Percentiles rank a stretch among this genome's conserved stretches.
phyloP scores from a whole-genome alignment of 2,113 vertebrate genomes.

The Pan paniscus region DNA sequence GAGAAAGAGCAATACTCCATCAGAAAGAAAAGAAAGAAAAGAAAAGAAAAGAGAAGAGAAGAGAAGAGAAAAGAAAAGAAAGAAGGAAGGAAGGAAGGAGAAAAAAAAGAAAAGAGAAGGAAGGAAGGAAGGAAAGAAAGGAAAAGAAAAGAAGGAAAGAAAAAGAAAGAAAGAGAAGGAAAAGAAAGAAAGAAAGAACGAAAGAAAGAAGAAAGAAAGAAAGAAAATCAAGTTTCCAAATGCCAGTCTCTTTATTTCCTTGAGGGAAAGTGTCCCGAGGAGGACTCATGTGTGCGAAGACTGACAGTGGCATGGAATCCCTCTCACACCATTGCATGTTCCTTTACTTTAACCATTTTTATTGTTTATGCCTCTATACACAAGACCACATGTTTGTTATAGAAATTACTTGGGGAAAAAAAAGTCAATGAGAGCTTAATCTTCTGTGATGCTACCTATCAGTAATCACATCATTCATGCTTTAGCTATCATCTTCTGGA shows the following conservation, averaged over 20 bases:
- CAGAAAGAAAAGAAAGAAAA: too few species aligned
- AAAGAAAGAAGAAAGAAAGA: not conserved
- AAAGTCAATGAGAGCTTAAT: not conserved
- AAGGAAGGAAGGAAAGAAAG: fast-evolving
- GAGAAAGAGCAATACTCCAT: too few species aligned
- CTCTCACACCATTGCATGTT: not conserved
- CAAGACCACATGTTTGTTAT: not conserved
- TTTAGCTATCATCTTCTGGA: not conserved
- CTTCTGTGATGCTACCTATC: not conserved
- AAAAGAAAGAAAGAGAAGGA: too few species aligned
- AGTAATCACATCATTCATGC: not conserved
- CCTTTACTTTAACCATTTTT: not conserved
- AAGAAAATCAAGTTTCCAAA: not conserved
- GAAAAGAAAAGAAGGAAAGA: too few species aligned
- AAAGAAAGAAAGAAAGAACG: too few species aligned
- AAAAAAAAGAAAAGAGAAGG: too few species aligned
- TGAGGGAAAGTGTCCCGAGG: not conserved
- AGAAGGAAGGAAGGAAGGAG: fast-evolving
- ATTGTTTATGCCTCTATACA: not conserved
- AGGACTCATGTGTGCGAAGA: not conserved
- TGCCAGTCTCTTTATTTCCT: not conserved
- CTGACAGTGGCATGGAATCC: not conserved
- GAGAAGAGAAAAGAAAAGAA: too few species aligned
- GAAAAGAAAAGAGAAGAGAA: too few species aligned
- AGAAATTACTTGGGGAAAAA: not conserved